Base-by-base conservation (phyloP, 2,797 vertebrate genomes). In the Periparus ater region DNA sequence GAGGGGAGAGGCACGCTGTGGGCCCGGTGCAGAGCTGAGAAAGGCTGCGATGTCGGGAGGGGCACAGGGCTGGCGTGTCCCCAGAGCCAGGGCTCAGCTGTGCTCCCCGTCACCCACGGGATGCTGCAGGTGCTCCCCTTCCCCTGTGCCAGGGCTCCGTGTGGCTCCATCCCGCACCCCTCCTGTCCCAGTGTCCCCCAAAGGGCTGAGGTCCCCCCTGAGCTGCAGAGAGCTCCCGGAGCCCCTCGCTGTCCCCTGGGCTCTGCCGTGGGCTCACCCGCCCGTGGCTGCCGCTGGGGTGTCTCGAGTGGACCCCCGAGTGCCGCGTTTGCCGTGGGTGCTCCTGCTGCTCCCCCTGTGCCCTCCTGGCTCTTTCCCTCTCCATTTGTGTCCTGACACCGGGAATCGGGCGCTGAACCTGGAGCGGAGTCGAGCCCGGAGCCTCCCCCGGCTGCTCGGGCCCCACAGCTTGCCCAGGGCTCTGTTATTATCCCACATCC, bases 401-500 rank as follows among this genome's bases (percentile, higher is more conserved):
- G 19, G 53, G 82, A 77, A 16, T 44, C 79, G 10, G 45, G 85
- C 79, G 7, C 73, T 14, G 6, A 67, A 78, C 79, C 71, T 11
- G 91, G 85, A 93, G 76, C 4, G 10, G 17, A 93, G 89, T 36
- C 75, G 17, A 53, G 91, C 62, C 14, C 76, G 19, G 96, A 44
- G 61, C 87, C 93, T 87, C 77, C 93, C 88, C 67, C 57, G 9
- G 10, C 88, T 87, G 89, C 29, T 45, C 71, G 93, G 55, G 81
- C 91, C 86, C 29, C 78, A 2, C 70, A 11, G 80, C 55, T 84
- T 47, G 94, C 96, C 95, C 90, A 34, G 50, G 93, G 86, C 92
- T 42, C 91, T 13, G 85, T 83, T 47, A 91, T 96, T 95, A 96
- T 96, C 96, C 96, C 4, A 12, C 84, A 81, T 78, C 95, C 94